Evolutionary conservation across 2,113 vertebrate species (phyloP), one percentile per base, ranked within the genome.

Genomic region (Ifrita kowaldi): DNA sequence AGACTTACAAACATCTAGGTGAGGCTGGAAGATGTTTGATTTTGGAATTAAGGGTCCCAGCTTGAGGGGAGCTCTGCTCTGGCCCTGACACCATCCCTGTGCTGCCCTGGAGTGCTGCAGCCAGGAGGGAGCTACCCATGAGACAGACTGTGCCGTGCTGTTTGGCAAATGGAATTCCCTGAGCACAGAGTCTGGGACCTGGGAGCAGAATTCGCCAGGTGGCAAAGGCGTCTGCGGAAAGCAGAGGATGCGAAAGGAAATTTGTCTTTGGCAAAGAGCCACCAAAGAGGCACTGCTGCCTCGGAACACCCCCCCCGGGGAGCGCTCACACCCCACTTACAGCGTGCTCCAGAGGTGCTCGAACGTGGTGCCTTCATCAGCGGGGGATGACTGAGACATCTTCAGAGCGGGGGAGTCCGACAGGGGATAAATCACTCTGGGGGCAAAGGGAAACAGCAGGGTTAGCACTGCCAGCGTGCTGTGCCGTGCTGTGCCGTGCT

Each of bases 311-410:
- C 4, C 4, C 27, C 42, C 2, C 1, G 8, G 49, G 28, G 35
- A 27, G 33, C 0, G 13, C 28, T 7, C 68, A 14, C 14, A 8
- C 13, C 11, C 75, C 64, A 99, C 99, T 99, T 95, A 99, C 99
- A 99, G 97, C 4, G 98, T 99, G 94, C 98, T 99, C 99, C 99
- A 99, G 84, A 99, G 99, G 92, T 99, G 98, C 94, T 99, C 99
- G 6, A 99, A 99, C 8, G 98, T 99, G 37, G 98, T 97, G 74
- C 99, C 99, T 97, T 99, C 99, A 10, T 99, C 98, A 64, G 98
- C 97, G 13, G 98, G 90, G 10, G 98, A 90, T 20, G 99, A 86
- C 97, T 98, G 98, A 90, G 99, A 98, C 99, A 99, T 99, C 97
- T 98, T 99, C 96, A 89, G 94, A 6, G 93, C 32, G 6, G 95